Evolutionary conservation across 2,113 vertebrate genomes (phyloP).

Genomic region (Clarias batrachus): DNA sequence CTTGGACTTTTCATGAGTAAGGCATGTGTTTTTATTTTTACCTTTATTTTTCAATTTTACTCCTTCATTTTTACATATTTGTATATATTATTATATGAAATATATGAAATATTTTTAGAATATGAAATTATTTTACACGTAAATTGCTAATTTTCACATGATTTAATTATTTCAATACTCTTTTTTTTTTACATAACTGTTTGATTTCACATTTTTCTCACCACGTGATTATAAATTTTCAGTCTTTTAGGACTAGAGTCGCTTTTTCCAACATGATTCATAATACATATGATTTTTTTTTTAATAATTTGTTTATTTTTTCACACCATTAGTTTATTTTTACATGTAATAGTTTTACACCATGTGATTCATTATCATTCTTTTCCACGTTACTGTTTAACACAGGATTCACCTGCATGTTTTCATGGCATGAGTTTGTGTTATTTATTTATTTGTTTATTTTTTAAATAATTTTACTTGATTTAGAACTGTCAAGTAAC

Average conservation of each 20-base stretch:
- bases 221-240: no score
- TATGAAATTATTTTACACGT: no score
- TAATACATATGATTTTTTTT: background rate
- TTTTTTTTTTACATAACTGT: background rate
- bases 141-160: background rate
- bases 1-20: background rate
- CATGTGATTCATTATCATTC: background rate
- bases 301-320: background rate
- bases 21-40: background rate
- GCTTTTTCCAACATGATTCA: background rate
- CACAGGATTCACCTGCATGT: background rate
- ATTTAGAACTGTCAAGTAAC: no score
- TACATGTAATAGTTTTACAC: background rate
- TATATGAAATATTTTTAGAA: no score
- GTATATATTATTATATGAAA: background rate
- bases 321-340: background rate
- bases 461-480: background rate
- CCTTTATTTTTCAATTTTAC: no score
- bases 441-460: background rate
- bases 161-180: background rate
- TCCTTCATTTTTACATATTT: background rate
- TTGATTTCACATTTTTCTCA: no score
- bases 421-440: background rate
- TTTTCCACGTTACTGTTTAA: background rate
- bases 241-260: no score